Evolutionary conservation across 2,113 vertebrate species (phyloP), one percentile per base, ranked within the genome.

Genomic region (Dunckerocampus dactyliophorus): DNA sequence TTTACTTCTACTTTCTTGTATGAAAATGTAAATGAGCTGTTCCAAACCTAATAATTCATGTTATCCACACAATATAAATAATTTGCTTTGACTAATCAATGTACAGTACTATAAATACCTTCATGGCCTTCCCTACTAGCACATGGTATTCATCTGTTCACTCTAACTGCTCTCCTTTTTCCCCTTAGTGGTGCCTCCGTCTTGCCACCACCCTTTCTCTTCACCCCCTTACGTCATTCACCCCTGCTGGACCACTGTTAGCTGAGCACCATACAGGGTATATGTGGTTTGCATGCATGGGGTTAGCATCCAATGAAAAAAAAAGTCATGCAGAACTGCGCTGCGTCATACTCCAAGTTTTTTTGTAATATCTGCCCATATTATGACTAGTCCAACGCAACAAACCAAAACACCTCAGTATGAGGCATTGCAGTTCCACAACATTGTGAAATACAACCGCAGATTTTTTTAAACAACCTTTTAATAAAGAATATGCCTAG

Each of bases 191-290:
- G 52, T 71, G 62, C 69, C 13, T 63, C 47, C 58, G 73, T 59
- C 69, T 65, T 60, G 28, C 57, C 43, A 67, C 71, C 79, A 73
- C 68, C 67, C 37, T 65, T 50, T 24, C 72, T 60, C 59, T 57
- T 60, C 76, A 49, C 66, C 71, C 54, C 75, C 76, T 69, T 71
- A 61, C 50, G 53, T 72, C 37, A 77, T 51, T 21, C 67, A 53
- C 39, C 59, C 66, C 76, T 79, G 74, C 63, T 76, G 82, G 82
- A 83, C 67, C 47, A 69, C 19, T 46, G 2, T 69, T 81, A 79
- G 52, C 71, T 67, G 67, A 74, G 14, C 77, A 56, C 59, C 70
- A 19, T n/a, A 57, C 72, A 19, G 74, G 83, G 72, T 87, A 86
- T 76, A 73, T 74, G 62, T 53, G 73, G 54, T 17, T 63, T 31